A percentile compares a stretch with the other conserved stretches of the same genome.
phyloP scores from a whole-genome alignment of 2,113 vertebrate species.

The Hipposideros armiger region DNA sequence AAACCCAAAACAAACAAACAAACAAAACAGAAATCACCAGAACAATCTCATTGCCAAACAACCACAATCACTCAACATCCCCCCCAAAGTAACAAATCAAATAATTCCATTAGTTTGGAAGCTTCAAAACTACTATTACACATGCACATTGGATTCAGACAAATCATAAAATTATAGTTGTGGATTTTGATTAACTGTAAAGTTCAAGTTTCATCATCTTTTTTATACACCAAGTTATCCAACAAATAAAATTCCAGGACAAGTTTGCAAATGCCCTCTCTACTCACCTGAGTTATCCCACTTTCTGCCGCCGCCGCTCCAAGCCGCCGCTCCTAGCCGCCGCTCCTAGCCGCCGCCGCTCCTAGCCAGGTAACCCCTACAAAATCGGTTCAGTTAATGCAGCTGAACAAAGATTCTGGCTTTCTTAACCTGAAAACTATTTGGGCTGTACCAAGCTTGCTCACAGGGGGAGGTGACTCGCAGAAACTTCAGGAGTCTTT shows the following conservation, averaged over 20 bases:
- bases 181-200: conserved; percentile 30
- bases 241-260: conserved; percentile 16
- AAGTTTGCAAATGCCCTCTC: neutral
- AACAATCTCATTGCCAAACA: neutral
- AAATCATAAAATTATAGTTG: neutral
- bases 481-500: conserved; percentile 75
- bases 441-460: conserved; percentile 83
- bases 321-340: neutral
- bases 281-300: conserved; percentile 84
- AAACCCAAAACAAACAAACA: neutral
- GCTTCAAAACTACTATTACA: conserved; percentile 3
- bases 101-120: conserved; percentile 19
- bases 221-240: neutral
- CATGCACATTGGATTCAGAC: neutral
- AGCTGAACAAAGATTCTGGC: conserved; percentile 77
- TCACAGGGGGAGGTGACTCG: conserved; percentile 78
- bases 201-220: conserved; percentile 26
- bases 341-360: conserved; percentile 58
- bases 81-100: neutral
- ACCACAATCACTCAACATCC: neutral
- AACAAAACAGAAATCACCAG: neutral
- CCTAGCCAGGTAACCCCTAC: conserved; percentile 74
- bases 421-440: conserved; percentile 85
- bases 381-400: conserved; percentile 67
- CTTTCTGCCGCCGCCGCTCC: neutral